phyloP scores from a whole-genome alignment of 2,113 vertebrate genomes.

The Tragelaphus imberbis region DNA sequence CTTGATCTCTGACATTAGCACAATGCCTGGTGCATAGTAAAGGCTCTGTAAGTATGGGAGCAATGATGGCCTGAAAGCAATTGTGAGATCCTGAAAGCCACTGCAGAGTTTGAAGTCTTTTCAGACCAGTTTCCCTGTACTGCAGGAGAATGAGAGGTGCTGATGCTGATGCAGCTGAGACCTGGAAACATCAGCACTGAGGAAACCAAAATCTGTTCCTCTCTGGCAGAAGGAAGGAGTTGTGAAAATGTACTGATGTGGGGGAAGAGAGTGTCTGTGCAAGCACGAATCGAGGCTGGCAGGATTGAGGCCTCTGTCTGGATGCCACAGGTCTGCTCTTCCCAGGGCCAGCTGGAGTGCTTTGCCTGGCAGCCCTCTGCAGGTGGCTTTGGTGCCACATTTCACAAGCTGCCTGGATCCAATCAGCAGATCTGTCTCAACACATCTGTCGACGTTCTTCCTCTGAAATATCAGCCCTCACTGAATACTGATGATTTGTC shows the following conservation, averaged over 20 bases:
- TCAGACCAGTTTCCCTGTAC: not conserved
- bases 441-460: not conserved
- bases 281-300: not conserved
- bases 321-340: not conserved
- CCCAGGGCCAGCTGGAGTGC: not conserved
- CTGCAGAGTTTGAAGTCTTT: not conserved
- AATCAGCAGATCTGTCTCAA: not conserved
- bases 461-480: constrained; percentile 1
- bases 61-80: not conserved
- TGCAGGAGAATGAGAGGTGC: not conserved
- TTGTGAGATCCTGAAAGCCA: not conserved
- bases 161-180: not conserved
- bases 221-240: not conserved
- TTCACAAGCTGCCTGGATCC: not conserved
- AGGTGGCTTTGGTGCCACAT: not conserved
- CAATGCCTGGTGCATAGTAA: not conserved
- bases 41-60: not conserved
- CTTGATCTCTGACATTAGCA: not conserved
- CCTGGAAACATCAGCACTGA: not conserved
- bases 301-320: not conserved
- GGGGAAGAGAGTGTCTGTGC: not conserved
- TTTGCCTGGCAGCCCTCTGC: not conserved
- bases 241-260: not conserved
- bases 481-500: not conserved
- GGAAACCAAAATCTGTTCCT: not conserved